Conservation (phyloP, 2,113 vertebrate species). For the Entomyzon cyanotis region DNA sequence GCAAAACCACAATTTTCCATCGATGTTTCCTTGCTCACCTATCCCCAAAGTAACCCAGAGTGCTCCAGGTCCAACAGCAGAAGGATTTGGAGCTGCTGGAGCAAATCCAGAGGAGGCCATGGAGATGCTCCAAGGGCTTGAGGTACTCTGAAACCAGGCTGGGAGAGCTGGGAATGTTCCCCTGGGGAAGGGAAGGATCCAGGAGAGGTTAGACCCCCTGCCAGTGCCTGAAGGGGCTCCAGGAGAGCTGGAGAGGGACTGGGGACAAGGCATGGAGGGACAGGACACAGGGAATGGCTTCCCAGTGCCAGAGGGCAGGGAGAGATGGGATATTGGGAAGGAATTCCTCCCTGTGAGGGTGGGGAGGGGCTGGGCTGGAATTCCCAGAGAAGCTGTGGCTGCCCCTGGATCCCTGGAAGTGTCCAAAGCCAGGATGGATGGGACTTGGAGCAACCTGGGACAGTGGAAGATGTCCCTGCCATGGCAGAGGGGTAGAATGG, state of each 20-base stretch:
- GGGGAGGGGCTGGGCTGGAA: background rate
- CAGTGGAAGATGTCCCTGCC: rapidly evolving
- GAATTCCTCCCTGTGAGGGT: rapidly evolving
- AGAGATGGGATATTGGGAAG: background rate
- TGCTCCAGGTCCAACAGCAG: background rate
- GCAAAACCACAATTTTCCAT: background rate
- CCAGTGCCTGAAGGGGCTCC: rapidly evolving
- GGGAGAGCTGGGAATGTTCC: background rate
- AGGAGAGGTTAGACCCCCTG: background rate
- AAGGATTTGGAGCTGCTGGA: background rate
- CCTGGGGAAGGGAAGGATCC: background rate
- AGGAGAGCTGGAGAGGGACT: background rate
- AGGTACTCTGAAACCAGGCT: background rate
- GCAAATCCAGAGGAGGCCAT: background rate
- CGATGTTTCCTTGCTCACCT: rapidly evolving
- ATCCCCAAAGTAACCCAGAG: background rate
- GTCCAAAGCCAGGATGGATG: rapidly evolving
- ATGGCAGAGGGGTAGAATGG: background rate
- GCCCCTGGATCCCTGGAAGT: background rate
- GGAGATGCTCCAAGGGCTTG: background rate
- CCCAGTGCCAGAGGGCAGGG: no score
- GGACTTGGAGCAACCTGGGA: rapidly evolving
- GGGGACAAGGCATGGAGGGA: background rate
- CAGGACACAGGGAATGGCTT: background rate
- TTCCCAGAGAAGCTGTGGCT: background rate